phyloP scores from a whole-genome alignment of 1,140 invertebrate genomes.

The Drosophila paulistorum region DNA sequence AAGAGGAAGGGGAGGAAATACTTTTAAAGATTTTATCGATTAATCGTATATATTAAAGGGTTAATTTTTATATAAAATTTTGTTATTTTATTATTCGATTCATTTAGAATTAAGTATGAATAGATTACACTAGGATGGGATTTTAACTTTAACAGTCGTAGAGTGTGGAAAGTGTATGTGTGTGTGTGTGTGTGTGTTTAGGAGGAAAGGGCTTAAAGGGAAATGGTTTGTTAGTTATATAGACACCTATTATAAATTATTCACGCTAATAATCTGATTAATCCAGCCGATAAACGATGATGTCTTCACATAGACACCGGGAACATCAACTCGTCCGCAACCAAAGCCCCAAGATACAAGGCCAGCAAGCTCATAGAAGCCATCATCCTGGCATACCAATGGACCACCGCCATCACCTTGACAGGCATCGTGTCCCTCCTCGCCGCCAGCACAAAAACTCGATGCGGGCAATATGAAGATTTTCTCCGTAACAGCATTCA shows the following conservation, averaged over 20 bases:
- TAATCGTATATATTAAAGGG: slow-evolving; percentile 40
- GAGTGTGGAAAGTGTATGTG: neutral
- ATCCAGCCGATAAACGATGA: slow-evolving; percentile 98
- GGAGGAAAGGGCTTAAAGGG: neutral
- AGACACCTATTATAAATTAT: slow-evolving; percentile 90
- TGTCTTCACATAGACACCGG: slow-evolving; percentile 97
- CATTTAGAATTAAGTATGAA: slow-evolving; percentile 60
- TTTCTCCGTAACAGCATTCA: slow-evolving; percentile 96
- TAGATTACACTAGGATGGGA: slow-evolving; percentile 75
- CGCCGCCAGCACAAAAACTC: slow-evolving; percentile 96
- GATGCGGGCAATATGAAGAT: slow-evolving; percentile 95
- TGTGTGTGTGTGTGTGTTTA: neutral
- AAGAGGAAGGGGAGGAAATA: slow-evolving; percentile 48
- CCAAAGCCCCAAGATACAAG: slow-evolving; percentile 94
- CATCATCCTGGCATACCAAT: slow-evolving; percentile 95
- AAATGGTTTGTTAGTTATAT: neutral
- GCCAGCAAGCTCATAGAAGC: slow-evolving; percentile 95
- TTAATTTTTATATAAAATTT: neutral
- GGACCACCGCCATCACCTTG: slow-evolving; percentile 97
- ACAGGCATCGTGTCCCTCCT: slow-evolving; percentile 96
- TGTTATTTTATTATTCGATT: slow-evolving; percentile 17
- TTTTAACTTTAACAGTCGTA: slow-evolving; percentile 66
- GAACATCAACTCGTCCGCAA: slow-evolving; percentile 93
- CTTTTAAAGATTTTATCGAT: slow-evolving; percentile 64
- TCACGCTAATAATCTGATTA: slow-evolving; percentile 97